Evolutionary conservation across 2,888 invertebrate genomes (phyloP), one percentile per base, ranked within the genome.

Genomic region (Heliconius ismenius): DNA sequence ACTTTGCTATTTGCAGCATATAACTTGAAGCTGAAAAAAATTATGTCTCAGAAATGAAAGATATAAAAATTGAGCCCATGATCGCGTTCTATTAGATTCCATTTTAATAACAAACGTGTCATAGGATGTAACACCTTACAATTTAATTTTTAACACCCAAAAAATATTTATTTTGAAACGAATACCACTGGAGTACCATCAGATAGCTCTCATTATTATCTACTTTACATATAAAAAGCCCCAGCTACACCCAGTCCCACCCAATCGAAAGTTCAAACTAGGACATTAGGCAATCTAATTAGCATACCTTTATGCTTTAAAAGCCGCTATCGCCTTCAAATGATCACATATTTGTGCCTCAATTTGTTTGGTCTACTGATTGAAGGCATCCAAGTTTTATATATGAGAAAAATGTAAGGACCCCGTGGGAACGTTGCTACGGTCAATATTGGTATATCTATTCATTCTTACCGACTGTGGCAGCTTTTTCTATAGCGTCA

Each of bases 271-370:
- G 80, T 86, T 87, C 87, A 89, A 76, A 76, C 73, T 68, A 77
- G 79, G 77, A 76, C 77, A 90, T 91, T 89, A 91, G 89, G 89
- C 88, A 88, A 89, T 89, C 83, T 91, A 92, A 92, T 94, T 93
- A 92, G 86, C 93, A 89, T 72, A 91, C 90, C 87, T 92, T 93
- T 93, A 89, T 90, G 87, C 84, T 81, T 84, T 92, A 92, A 93
- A 92, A 93, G 92, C 93, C 92, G 93, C 90, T 86, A 87, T 91
- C 92, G 87, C 86, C 86, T 85, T 81, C 85, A 88, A 90, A 92
- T 92, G 89, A 93, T 94, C 90, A 83, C 88, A 92, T 92, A 92
- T 93, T 93, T 91, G 90, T 83, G 83, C 84, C 84, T 85, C 90
- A 91, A 92, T 92, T 91, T 93, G 92, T 93, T 92, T 89, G 87